Evolutionary conservation across 2,797 vertebrate species (phyloP), one percentile per base, ranked within the genome.

Genomic region (Karalla daura): DNA sequence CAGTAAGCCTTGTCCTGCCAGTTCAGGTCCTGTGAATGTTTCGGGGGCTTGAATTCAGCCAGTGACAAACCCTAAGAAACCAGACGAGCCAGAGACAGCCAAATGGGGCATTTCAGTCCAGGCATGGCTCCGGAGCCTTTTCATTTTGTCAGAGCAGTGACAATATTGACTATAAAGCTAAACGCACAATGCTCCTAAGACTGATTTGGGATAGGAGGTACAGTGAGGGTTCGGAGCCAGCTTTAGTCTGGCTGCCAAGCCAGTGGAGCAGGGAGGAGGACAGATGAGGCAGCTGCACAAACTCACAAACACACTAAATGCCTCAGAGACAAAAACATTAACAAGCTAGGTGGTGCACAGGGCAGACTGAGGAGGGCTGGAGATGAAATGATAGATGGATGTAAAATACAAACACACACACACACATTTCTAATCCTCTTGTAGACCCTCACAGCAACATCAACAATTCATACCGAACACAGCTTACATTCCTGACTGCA

Each of bases 231-330:
- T 76, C 53, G 67, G 66, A 78, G 82, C 80, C 43, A 69, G 76
- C 68, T 84, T 53, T 68, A 70, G 50, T 28, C 47, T 25, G 54
- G 69, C 80, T 55, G 76, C 80, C 82, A 78, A 78, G 63, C 65
- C 88, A 64, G 39, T 63, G 78, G 79, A 84, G 87, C 86, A 74
- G 72, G 55, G 5, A 81, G 55, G 68, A 77, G 90, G 76, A 70
- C 59, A 30, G 70, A 63, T 25, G 17, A 81, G 74, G 81, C 87
- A 89, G 86, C 89, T 85, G 85, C 91, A 82, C 82, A 90, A 89
- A 91, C 74, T 50, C 54, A 63, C 62, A 60, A 44, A 74, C 41
- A 59, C 62, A 61, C 24, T 64, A 43, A 78, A 68, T 15, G 10
- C 50, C 49, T 35, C 24, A 18, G 58, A 66, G 59, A 83, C 44